Conservation (phyloP, 2,888 invertebrate genomes). For the Altica lythri region DNA sequence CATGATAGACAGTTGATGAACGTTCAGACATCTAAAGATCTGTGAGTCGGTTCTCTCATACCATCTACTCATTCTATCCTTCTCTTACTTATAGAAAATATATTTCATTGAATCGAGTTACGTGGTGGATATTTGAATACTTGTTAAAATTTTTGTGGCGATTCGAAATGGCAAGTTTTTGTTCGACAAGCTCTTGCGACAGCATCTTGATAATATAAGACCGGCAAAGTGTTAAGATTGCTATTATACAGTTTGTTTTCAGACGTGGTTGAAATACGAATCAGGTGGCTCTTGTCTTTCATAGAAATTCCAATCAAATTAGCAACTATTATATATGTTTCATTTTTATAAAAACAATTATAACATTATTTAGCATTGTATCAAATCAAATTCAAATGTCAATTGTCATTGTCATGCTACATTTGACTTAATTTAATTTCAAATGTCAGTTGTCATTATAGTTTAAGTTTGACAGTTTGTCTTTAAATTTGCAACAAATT, state of each 20-base stretch:
- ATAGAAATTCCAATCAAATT: background rate
- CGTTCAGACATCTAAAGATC: slow-evolving; percentile 53
- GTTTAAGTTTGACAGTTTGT: too few relatives aligned
- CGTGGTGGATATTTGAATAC: slow-evolving; percentile 27
- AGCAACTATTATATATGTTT: too few relatives aligned
- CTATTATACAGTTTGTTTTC: slow-evolving; percentile 51
- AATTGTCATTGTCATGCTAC: too few relatives aligned
- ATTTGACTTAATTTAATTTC: too few relatives aligned
- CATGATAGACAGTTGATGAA: slow-evolving; percentile 55
- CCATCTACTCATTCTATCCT: slow-evolving; percentile 13
- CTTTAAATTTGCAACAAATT: too few relatives aligned
- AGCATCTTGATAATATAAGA: slow-evolving; percentile 41
- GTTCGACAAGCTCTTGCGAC: slow-evolving; percentile 34
- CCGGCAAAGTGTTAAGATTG: slow-evolving; percentile 52
- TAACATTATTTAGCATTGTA: too few relatives aligned
- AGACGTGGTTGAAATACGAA: slow-evolving; percentile 48
- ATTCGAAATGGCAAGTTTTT: slow-evolving; percentile 41
- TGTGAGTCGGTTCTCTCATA: slow-evolving; percentile 33
- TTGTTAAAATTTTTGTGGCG: slow-evolving; percentile 44
- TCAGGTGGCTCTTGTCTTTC: slow-evolving; percentile 11
- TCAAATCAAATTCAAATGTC: too few relatives aligned
- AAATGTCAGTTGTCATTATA: too few relatives aligned
- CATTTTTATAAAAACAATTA: too few relatives aligned
- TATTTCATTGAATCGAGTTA: background rate
- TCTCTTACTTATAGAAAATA: background rate